Base-by-base conservation (phyloP, 2,888 invertebrate genomes). In the Alcis repandata region DNA sequence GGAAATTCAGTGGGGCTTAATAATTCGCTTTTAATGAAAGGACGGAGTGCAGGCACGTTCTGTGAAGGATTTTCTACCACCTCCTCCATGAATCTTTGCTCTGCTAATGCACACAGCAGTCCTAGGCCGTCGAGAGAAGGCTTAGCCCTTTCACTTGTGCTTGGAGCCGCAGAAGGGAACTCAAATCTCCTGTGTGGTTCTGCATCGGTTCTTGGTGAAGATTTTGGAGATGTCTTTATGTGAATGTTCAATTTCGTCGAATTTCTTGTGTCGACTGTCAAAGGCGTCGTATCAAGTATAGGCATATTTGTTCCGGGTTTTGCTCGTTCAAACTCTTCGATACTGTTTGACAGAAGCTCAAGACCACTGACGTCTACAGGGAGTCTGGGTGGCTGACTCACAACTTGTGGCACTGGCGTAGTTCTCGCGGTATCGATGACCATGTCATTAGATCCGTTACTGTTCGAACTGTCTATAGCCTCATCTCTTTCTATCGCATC, bases 301-400 rank as follows among this genome's bases (percentile, higher is more conserved):
- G 93, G 88, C 86, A 89, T 86, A 65, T 80, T 84, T 36, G 81
- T 86, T 13, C 87, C 84, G 15, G 93, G 85, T 45, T 89, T 91
- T 0, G 91, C 91, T 58, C 94, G 94, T 78, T 96, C 96, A 74
- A 96, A 96, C 76, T 97, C 97, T 61, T 96, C 97, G 66, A 98
- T 97, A 82, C 97, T 97, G 78, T 97, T 97, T 0, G 97, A 97
- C 22, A 98, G 85, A 43, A 98, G 87, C 82, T 98, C 97, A 36
- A 98, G 87, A 0, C 98, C 98, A 73, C 97, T 97, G 8, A 97
- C 89, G 81, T 97, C 97, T 0, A 96, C 95, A 15, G 85, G 83
- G 0, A 84, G 82, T 32, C 86, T 77, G 1, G 82, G 40, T 2
- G 80, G 71, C 17, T 74, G 64, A 0, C 75, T 38, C 11, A 52